Base-by-base conservation (phyloP, 2,888 invertebrate genomes). In the Rotaria socialis region DNA sequence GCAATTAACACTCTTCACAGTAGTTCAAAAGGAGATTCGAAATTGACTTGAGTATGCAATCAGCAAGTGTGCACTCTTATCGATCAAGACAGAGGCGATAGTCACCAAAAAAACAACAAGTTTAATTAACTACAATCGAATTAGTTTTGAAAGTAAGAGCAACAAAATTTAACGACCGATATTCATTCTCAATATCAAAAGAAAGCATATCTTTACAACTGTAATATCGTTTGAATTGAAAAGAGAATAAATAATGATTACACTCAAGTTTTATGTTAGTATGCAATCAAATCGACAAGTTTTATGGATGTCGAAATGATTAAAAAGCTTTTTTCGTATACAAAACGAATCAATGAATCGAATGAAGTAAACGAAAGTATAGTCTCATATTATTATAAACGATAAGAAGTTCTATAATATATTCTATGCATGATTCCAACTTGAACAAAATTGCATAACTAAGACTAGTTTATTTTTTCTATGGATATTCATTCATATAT, bases 21-120 rank as follows among this genome's bases (percentile, higher is more conserved):
- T 10, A 60, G 60, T 60, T 60, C 60, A 60, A 60, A 60, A 60
- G 60, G 14, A 60, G n/a, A 10, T n/a, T 60, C 10, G 10, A 60
- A 60, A 60, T 60, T n/a, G n/a, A 60, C 60, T 60, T n/a, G 60
- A 60, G 60, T 60, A 60, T 60, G n/a, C 27, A 60, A 60, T 60
- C 58, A 24, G 24, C 22, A 56, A n/a, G n/a, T 60, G 8, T 60
- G 7, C 8, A n/a, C 27, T 60, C n/a, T 0, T 7, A n/a, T 8
- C n/a, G 11, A 11, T 60, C 35, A 27, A 60, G n/a, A 27, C 1
- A 60, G 27, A 60, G 14, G 4, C 4, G n/a, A 60, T 11, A 11
- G 10, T 5, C n/a, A 60, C n/a, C 7, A 7, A 60, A 60, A 35
- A 35, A 35, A 35, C 35, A 35, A 2, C 35, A 35, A 35, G 35